Evolutionary conservation across 2,797 vertebrate genomes (phyloP).

Genomic region (Rhyacichthys aspro): DNA sequence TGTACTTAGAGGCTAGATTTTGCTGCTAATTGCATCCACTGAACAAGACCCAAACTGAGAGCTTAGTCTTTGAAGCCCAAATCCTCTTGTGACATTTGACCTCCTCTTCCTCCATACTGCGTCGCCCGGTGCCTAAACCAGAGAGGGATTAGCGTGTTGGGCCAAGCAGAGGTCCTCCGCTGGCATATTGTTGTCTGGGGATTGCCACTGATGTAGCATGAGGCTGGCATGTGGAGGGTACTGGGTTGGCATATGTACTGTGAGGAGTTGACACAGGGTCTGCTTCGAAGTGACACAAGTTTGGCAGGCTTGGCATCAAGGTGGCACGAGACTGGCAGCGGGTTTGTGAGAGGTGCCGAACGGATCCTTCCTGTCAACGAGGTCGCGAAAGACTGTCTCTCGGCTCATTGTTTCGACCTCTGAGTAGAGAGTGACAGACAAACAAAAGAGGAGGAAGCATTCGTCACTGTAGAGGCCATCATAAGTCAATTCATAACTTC

Average conservation of each 20-base stretch:
- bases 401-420: slow-evolving; percentile 4
- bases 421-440: slow-evolving; percentile 4
- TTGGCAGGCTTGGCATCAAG: slow-evolving; percentile 72
- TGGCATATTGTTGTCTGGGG: slow-evolving; percentile 66
- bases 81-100: slow-evolving; percentile 63
- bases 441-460: background rate
- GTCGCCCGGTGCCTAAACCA: slow-evolving; percentile 16
- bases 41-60: slow-evolving; percentile 68
- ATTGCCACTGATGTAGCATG: slow-evolving; percentile 65
- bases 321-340: slow-evolving; percentile 67
- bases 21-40: slow-evolving; percentile 69
- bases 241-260: slow-evolving; percentile 66
- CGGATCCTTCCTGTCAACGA: slow-evolving; percentile 49
- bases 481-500: too few relatives aligned
- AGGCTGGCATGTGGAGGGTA: slow-evolving; percentile 71
- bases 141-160: slow-evolving; percentile 36
- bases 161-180: slow-evolving; percentile 53
- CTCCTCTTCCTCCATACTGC: slow-evolving; percentile 53
- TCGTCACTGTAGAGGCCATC: background rate
- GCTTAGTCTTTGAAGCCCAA: slow-evolving; percentile 61
- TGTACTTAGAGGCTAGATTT: slow-evolving; percentile 55
- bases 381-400: slow-evolving; percentile 24
- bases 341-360: slow-evolving; percentile 58
- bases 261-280: slow-evolving; percentile 67
- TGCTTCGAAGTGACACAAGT: slow-evolving; percentile 71